Base-by-base conservation (phyloP, 2,888 invertebrate species). In the Desoria tigrina region DNA sequence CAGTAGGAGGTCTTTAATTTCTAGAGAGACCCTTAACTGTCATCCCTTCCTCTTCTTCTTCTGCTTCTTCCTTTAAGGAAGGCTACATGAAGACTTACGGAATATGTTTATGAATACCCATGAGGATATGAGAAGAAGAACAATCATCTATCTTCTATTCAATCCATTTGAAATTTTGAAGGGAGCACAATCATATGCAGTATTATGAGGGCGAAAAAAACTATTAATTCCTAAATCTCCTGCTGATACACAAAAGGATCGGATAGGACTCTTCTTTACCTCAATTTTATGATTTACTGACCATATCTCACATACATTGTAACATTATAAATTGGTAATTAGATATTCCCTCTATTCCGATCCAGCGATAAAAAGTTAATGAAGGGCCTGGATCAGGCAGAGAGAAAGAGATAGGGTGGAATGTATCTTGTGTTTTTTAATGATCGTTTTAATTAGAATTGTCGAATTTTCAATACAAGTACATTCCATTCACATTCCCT, bases 1-100 rank as follows among this genome's bases (percentile, higher is more conserved):
- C 74, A 73, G 75, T 75, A 74, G 75, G 75, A 75, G 75, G 75
- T 74, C 75, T 74, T 73, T 74, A 75, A 74, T 75, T 75, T 75
- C 71, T 66, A 69, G 73, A 72, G 72, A 74, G 73, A 71, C 73
- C 75, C 71, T 73, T 73, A 58, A 74, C 73, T 75, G 73, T 75
- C 75, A 73, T 75, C 74, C 67, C 74, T 69, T 59, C n/a, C n/a
- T n/a, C n/a, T n/a, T n/a, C n/a, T n/a, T n/a, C n/a, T n/a, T n/a
- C n/a, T n/a, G n/a, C n/a, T n/a, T n/a, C n/a, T n/a, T n/a, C 65
- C 59, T 68, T 68, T 61, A 65, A 61, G 53, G 26, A 58, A 51
- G 42, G 32, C n/a, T n/a, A n/a, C n/a, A 28, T 28, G 18, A 16
- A 62, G 54, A n/a, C n/a, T n/a, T n/a, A n/a, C 32, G 55, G 62